Percentiles rank a stretch among this genome's conserved stretches.
phyloP scores from a whole-genome alignment of 2,888 invertebrate genomes.

The Euplexia lucipara region DNA sequence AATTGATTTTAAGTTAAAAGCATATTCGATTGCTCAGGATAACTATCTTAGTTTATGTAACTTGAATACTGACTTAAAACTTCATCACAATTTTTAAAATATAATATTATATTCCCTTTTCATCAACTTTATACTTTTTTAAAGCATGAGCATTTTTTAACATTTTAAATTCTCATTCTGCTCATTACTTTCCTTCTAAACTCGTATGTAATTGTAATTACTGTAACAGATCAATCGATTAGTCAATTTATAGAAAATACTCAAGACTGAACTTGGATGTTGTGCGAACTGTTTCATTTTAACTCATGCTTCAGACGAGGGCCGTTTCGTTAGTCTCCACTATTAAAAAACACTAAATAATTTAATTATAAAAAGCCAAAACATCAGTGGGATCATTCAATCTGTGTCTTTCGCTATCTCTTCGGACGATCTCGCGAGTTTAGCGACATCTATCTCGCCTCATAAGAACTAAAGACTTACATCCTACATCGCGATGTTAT shows the following conservation, averaged over 20 bases:
- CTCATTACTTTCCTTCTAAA: conserved; percentile 27
- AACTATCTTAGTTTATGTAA: conserved; percentile 5
- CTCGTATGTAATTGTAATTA: conserved; percentile 56
- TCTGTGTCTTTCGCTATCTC: neutral
- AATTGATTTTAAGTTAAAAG: conserved; percentile 6
- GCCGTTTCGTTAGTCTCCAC: conserved; percentile 22
- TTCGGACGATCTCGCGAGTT: too few species aligned
- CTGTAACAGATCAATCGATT: conserved; percentile 77
- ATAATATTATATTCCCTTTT: neutral
- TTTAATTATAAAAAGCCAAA: neutral
- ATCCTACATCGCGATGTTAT: too few species aligned
- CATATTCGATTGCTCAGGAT: conserved; percentile 3
- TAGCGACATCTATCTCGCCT: too few species aligned
- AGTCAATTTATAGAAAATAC: conserved; percentile 87
- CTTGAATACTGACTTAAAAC: conserved; percentile 10
- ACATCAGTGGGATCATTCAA: too few species aligned
- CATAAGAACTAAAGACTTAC: too few species aligned
- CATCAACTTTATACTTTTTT: neutral
- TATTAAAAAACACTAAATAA: neutral
- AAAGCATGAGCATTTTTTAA: conserved; percentile 31
- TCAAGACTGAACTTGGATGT: conserved; percentile 87
- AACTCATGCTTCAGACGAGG: conserved; percentile 43
- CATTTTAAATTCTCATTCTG: conserved; percentile 7
- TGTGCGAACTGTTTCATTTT: conserved; percentile 65
- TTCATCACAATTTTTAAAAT: conserved; percentile 18